Base-by-base conservation (phyloP, 2,113 vertebrate species). In the Abramis brama region DNA sequence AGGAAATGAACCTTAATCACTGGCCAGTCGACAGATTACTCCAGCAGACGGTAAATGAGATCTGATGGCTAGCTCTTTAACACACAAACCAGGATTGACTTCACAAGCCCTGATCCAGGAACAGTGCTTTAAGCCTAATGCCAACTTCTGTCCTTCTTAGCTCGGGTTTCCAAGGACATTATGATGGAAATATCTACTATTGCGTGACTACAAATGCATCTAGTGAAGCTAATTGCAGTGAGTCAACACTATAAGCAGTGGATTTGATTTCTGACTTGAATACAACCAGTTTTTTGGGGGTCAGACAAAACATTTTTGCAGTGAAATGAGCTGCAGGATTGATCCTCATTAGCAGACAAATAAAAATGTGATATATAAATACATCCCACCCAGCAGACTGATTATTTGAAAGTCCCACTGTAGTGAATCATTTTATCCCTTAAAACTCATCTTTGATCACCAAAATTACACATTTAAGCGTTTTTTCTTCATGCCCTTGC, bases 281-380 rank as follows among this genome's bases (percentile, higher is more conserved):
- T 19, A 19, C 30, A 21, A 39, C 7, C 8, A 5, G 21, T 4
- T 30, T 47, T 2, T 12, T 47, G 6, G 36, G 36, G 36, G 45
- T 47, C 47, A 4, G 47, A 50, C 47, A 30, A 86, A 62, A 75
- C 27, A 30, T 52, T 39, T 39, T 39, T 39, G 0, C 0, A 1
- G 55, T 57, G 55, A 57, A 21, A 57, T 0, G 55, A 57, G 19
- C 27, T 27, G 27, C 27, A 27, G 27, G 27, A 27, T 27, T 27
- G 27, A 87, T 85, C 43, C 74, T 71, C 25, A 52, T 88, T 85
- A 79, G 43, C 68, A 52, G 39, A 45, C 27, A 27, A 43, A 62
- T 80, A 83, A 75, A 75, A 85, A 86, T 71, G 60, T 50, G 7
- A 85, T 91, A 90, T 86, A 86, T 86, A 87, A 91, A 92, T 89